These are phyloP conservation scores for Pinna nobilis DNA, from an alignment of 1,140 invertebrate species.

Conservation along the genomic window DNA sequence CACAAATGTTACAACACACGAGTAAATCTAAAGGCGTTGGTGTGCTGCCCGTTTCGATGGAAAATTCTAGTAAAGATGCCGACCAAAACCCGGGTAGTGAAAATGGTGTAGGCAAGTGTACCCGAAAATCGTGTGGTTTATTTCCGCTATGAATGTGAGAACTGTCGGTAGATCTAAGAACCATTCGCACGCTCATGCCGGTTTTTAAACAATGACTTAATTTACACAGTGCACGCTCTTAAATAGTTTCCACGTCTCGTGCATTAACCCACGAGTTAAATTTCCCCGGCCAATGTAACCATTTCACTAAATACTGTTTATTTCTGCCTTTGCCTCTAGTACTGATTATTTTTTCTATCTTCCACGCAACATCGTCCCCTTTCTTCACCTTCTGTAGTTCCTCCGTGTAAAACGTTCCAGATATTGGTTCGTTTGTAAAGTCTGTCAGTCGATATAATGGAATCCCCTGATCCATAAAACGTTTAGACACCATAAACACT, in stretches of 20 bases:
- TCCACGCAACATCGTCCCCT: constrained; percentile 7
- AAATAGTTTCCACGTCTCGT: constrained; percentile 2
- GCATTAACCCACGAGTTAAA: constrained; percentile 29
- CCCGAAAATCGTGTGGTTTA: constrained; percentile 5
- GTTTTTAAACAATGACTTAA: no score
- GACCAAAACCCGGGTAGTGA: constrained; percentile 8
- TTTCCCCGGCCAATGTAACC: constrained; percentile 20
- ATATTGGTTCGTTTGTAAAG: constrained; percentile 2
- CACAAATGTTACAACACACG: constrained; percentile 22
- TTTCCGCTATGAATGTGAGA: neutral
- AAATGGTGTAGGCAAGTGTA: constrained; percentile 13
- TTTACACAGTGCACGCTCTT: no score
- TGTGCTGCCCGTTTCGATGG: neutral
- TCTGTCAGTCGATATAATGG: constrained; percentile 8
- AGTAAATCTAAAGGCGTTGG: constrained; percentile 4
- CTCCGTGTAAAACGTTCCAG: constrained; percentile 11
- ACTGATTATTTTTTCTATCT: constrained; percentile 9
- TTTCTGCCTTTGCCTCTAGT: neutral
- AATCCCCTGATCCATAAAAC: constrained; percentile 4
- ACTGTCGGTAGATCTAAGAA: constrained; percentile 27
- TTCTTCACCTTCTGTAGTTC: constrained; percentile 15
- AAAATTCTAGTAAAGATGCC: constrained; percentile 2
- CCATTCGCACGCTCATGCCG: no score
- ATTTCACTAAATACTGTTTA: constrained; percentile 6
- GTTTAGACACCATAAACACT: constrained; percentile 9